A percentile compares a stretch with the other conserved stretches of the same genome.
Evolutionary conservation across 2,797 vertebrate genomes (phyloP).

Genomic region (Propithecus deckenii): DNA sequence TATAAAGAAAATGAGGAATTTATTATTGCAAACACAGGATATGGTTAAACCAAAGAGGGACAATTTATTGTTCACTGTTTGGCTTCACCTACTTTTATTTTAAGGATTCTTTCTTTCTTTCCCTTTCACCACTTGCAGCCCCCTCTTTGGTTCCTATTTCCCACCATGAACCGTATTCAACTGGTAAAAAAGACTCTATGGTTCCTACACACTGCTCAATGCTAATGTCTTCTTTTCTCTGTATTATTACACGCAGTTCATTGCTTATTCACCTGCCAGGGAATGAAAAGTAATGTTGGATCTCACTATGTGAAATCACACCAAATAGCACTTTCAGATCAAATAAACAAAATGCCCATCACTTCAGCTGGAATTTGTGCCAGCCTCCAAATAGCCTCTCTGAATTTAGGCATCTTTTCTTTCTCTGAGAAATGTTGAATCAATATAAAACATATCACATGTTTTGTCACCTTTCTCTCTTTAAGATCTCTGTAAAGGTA

Average conservation of each 20-base stretch:
- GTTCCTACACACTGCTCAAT: not conserved
- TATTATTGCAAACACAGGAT: not conserved
- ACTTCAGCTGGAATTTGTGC: not conserved
- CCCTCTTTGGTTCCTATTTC: not conserved
- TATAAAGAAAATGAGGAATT: not conserved
- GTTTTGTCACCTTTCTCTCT: not conserved
- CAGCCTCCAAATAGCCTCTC: not conserved
- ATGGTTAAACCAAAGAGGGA: not conserved
- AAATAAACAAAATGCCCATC: conserved; percentile 54
- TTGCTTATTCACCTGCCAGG: not conserved
- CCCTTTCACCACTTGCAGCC: not conserved
- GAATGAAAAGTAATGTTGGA: not conserved
- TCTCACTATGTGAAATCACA: conserved; percentile 42
- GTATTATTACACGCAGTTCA: not conserved
- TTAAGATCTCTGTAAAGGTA: not conserved
- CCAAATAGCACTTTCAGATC: conserved; percentile 40
- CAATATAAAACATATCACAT: not conserved
- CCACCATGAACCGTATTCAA: not conserved
- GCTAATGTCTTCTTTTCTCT: not conserved
- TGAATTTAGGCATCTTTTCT: not conserved
- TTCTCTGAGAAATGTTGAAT: not conserved
- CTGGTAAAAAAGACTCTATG: not conserved
- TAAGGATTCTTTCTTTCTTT: not conserved
- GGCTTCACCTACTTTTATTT: not conserved
- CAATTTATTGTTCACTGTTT: not conserved